Base-by-base conservation (phyloP, 2,797 vertebrate genomes). In the Falco novaeseelandiae region DNA sequence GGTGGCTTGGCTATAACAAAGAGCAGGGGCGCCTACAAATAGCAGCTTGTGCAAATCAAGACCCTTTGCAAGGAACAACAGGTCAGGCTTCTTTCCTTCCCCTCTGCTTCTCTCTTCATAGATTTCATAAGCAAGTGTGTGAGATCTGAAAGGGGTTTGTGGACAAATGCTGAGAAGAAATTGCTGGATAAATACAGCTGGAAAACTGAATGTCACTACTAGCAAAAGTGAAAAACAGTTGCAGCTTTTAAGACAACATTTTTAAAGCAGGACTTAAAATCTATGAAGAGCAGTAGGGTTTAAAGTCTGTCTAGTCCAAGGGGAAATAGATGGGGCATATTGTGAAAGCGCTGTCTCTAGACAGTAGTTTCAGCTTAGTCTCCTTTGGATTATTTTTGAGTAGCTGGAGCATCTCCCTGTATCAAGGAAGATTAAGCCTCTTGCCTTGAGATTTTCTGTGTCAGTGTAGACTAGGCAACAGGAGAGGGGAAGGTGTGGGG, bases 51-150 rank as follows among this genome's bases (percentile, higher is more conserved):
- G 71, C 98, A 49, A 99, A 99, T 97, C 99, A 99, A 97, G 99
- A 99, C 96, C 99, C 99, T 55, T 96, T 99, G 86, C 99, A 99
- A 93, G 99, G 99, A 90, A 99, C 99, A 90, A 99, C 99, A 98
- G 99, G 99, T 99, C 55, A 90, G 98, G 48, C 70, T 96, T 87
- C 32, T 84, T 55, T 73, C 63, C 58, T 72, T 87, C 30, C 27
- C 8, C 5, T 62, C 42, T 63, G 3, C 36, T 82, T 83, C 30
- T 83, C 14, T 77, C 58, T 72, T 51, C 69, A 26, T 30, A 62
- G 36, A 44, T 96, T 48, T 76, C 30, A 19, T 55, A 59, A 52
- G 34, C 49, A 48, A 14, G 18, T 9, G 22, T 57, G 3, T 90
- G 61, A 55, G 23, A 30, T 48, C 34, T 79, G 52, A 51, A 83